Base-by-base conservation (phyloP, 2,797 vertebrate genomes). In the Centroberyx gerrardi region DNA sequence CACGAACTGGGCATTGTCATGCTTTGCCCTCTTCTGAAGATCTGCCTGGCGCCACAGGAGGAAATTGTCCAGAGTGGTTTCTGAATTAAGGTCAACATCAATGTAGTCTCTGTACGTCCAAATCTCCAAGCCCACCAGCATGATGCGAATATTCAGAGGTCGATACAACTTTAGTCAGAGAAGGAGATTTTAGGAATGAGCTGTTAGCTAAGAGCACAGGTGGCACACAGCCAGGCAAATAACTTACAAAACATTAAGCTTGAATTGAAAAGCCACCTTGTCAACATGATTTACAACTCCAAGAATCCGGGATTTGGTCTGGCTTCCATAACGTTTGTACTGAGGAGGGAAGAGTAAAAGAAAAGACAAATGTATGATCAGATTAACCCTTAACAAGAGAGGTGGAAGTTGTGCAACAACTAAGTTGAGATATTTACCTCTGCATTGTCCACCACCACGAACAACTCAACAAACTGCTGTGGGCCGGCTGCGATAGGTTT, bases 1-100 rank as follows among this genome's bases (percentile, higher is more conserved):
- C 88, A 99, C 95, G 74, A 99, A 93, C 90, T 98, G 97, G 15
- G 94, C 95, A 0, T 96, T 98, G 92, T 98, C 97, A 0, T 98
- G 96, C 0, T 87, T 88, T 15, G 66, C 86, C 76, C 85, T 94
- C 28, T 14, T 74, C 13, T 94, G 88, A 27, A 98, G 95, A 22
- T 93, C 80, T 0, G 14, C 48, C 31, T 90, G 82, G 4, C 96
- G 93, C 97, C 98, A 99, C 49, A 60, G 2, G 1, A 98, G 93
- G 84, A 99, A 97, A 22, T 89, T 93, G 17, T 96, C 94, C 73
- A 99, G 93, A 0, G 96, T 95, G 0, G 14, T 64, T n/a, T 96
- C 90, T 0, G 96, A 86, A 5, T 92, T 49, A 0, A 48, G 0
- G 77, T 94, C 94, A 17, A 98, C 85, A 0, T 54, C 0, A 1